Evolutionary conservation across 2,888 invertebrate species (phyloP).

Genomic region (Sturmia bella): DNA sequence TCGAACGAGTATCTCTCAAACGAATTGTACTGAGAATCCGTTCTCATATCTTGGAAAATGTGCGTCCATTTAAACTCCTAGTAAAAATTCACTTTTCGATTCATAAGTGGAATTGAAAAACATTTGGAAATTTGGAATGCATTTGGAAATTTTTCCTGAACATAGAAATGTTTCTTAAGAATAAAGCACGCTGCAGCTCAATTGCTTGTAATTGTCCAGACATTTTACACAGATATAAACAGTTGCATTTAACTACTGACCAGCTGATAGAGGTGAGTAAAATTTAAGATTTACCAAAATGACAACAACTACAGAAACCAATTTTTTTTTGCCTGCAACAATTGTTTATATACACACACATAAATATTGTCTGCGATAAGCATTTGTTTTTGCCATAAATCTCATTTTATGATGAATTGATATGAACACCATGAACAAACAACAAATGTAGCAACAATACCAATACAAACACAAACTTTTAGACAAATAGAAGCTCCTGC

Average conservation of each 20-base stretch:
- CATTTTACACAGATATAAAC: constrained; percentile 17
- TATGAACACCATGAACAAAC: constrained; percentile 71
- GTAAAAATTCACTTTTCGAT: no score
- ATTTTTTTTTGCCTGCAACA: constrained; percentile 45
- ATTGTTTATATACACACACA: constrained; percentile 47
- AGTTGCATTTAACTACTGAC: constrained; percentile 52
- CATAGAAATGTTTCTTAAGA: neutral
- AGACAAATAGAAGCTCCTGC: constrained; percentile 38
- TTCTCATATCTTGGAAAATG: no score
- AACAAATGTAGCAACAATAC: constrained; percentile 28
- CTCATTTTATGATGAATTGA: constrained; percentile 81
- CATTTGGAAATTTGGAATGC: no score
- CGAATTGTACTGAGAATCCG: no score
- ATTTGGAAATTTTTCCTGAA: no score
- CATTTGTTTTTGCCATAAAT: constrained; percentile 81
- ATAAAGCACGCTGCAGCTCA: neutral
- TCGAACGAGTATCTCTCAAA: no score
- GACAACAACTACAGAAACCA: neutral
- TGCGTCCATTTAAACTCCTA: no score
- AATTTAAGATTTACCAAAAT: constrained; percentile 36
- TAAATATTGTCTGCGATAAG: constrained; percentile 78
- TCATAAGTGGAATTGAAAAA: no score
- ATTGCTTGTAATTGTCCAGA: no score
- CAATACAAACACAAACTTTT: constrained; percentile 20
- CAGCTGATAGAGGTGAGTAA: constrained; percentile 40